Evolutionary conservation across 2,797 vertebrate genomes (phyloP), one percentile per base, ranked within the genome.

Genomic region (Acridotheres tristis): DNA sequence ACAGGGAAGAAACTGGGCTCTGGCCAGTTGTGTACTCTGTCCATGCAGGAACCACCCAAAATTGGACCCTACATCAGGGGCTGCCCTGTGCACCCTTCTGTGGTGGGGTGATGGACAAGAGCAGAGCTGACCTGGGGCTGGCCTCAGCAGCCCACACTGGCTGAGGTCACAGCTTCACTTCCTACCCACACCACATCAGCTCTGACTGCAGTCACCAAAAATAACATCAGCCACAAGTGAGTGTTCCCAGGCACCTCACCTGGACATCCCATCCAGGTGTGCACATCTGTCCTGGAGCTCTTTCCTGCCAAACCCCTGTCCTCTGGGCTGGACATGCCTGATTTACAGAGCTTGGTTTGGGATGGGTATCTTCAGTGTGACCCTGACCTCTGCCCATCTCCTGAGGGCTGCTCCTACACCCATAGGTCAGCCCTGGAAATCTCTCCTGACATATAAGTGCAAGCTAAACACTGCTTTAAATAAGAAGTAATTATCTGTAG

Each of bases 41-140:
- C 53, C 27, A 4, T 11, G 11, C 36, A 66, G 53, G 27, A 76
- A 25, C 16, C 2, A 0, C 29, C 32, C 34, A 30, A 51, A 67
- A n/a, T 0, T 45, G 50, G 50, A 11, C 18, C 38, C 38, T 65
- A 1, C 3, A 1, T 8, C 0, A 0, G n/a, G 8, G 2, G 2
- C n/a, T 79, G 27, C 29, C 7, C 42, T 25, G 21, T 40, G 66
- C 71, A 47, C 23, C 48, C 13, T 43, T 61, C 55, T 54, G 54
- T 55, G 36, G 17, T 53, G 47, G 57, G 43, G 4, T 53, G 54
- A 11, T 72, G 58, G 58, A 3, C 5, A 51, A 66, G 15, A 72
- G 62, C 53, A 51, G 21, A 57, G 17, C 51, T 66, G 73, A 13
- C 53, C 20, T 55, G 20, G 53, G 58, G 30, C 34, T 40, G 57